These are phyloP conservation scores for Ochlodes sylvanus DNA, from an alignment of 2,888 invertebrate species.

Conservation along the genomic window DNA sequence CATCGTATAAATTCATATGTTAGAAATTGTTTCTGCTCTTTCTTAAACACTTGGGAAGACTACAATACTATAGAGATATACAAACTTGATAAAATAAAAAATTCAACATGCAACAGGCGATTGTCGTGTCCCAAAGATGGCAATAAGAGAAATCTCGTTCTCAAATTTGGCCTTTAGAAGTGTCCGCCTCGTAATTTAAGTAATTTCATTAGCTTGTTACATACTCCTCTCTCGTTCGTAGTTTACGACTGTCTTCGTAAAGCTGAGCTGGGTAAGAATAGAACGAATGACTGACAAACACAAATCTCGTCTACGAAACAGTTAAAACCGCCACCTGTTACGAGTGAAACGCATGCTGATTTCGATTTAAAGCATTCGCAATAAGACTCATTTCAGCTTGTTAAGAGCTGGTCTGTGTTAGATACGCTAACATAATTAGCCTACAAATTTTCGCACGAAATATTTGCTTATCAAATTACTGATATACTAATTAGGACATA, in stretches of 20 bases:
- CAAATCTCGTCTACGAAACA: conserved; percentile 30
- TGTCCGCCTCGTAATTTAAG: conserved; percentile 47
- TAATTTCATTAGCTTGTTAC: conserved; percentile 39
- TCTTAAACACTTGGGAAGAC: background rate
- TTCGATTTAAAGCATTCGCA: background rate
- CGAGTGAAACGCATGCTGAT: conserved; percentile 14
- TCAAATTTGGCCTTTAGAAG: conserved; percentile 54
- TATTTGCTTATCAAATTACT: background rate
- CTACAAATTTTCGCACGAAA: background rate
- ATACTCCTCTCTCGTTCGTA: conserved; percentile 23
- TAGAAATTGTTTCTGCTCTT: background rate
- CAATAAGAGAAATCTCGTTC: conserved; percentile 63
- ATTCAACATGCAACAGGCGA: conserved; percentile 46
- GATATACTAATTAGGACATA: background rate
- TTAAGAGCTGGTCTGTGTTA: background rate
- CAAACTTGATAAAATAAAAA: conserved; percentile 50
- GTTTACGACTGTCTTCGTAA: conserved; percentile 21
- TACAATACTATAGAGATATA: conserved; percentile 12
- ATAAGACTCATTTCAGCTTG: background rate
- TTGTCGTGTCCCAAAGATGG: conserved; percentile 57
- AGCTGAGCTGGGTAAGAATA: conserved; percentile 14
- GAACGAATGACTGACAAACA: conserved; percentile 25
- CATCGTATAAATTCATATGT: background rate
- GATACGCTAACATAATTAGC: background rate
- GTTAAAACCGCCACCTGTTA: conserved; percentile 23